Evolutionary conservation across 2,113 vertebrate species (phyloP).

Genomic region (Hippolais icterina): DNA sequence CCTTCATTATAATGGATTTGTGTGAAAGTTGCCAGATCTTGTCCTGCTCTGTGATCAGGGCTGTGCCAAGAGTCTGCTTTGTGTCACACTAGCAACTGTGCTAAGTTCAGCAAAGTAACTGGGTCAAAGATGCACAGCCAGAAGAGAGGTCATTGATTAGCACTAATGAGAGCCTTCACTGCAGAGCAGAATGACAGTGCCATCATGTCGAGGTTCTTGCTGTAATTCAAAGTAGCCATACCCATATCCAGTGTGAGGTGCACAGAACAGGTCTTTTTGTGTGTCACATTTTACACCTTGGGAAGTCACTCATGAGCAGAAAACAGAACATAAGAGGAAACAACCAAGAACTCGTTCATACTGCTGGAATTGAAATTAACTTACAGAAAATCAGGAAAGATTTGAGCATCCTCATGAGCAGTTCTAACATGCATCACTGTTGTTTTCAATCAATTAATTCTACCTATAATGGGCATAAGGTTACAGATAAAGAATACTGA

Average conservation of each 20-base stretch:
- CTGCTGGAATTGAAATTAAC: neutral
- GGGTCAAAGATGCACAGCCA: conserved; percentile 38
- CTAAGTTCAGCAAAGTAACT: conserved; percentile 53
- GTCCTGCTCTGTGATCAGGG: conserved; percentile 24
- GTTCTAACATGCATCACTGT: neutral
- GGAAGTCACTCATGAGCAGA: neutral
- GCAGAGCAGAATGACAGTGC: neutral
- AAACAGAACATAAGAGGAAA: neutral
- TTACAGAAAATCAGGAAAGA: neutral
- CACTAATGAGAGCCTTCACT: neutral
- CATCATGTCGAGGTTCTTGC: neutral
- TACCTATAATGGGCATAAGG: neutral
- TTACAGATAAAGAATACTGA: neutral
- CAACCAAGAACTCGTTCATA: neutral
- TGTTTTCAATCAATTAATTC: neutral
- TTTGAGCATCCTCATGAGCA: neutral
- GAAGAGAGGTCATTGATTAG: conserved; percentile 6
- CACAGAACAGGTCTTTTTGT: neutral
- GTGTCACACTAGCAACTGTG: conserved; percentile 30
- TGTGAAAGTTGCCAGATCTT: conserved; percentile 63
- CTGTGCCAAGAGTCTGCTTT: conserved; percentile 61
- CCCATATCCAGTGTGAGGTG: neutral
- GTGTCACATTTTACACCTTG: neutral
- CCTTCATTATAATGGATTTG: conserved; percentile 53
- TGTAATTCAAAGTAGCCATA: neutral